A percentile compares a stretch with the other conserved stretches of the same genome.
phyloP scores from a whole-genome alignment of 2,797 vertebrate species.

The Mycteria americana region DNA sequence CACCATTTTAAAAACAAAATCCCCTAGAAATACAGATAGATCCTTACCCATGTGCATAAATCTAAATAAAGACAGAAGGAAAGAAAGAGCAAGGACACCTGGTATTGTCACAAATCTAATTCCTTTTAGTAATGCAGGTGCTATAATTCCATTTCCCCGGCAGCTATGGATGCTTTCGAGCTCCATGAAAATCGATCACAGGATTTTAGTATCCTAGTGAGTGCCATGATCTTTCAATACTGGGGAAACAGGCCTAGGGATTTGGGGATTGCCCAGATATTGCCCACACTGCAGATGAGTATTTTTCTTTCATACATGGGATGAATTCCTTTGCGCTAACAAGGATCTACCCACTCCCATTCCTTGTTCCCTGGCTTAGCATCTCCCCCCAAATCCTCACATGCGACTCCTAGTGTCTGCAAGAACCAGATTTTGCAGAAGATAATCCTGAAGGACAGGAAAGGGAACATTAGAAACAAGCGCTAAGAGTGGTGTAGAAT shows the following conservation, averaged over 20 bases:
- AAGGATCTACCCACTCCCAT: not conserved
- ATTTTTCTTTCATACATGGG: not conserved
- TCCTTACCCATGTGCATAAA: not conserved
- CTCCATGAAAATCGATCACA: not conserved
- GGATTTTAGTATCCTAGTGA: not conserved
- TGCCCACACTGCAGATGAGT: not conserved
- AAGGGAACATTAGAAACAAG: not conserved
- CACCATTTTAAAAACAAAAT: not conserved
- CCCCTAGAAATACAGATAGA: not conserved
- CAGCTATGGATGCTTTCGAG: not conserved
- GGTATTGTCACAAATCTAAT: not conserved
- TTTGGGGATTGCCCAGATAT: not conserved
- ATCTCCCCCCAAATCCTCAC: not conserved
- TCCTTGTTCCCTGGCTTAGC: not conserved
- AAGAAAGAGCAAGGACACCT: not conserved
- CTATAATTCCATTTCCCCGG: not conserved
- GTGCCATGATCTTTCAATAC: not conserved
- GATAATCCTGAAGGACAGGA: not conserved
- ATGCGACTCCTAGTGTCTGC: not conserved
- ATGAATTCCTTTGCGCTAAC: not conserved
- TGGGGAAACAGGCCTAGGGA: not conserved
- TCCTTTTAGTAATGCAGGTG: not conserved
- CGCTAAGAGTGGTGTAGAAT: not conserved
- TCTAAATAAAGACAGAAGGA: not conserved
- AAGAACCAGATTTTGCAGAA: slow-evolving; percentile 10